These are phyloP conservation scores for Knipowitschia caucasica DNA, from an alignment of 2,797 vertebrate species.

Conservation along the genomic window DNA sequence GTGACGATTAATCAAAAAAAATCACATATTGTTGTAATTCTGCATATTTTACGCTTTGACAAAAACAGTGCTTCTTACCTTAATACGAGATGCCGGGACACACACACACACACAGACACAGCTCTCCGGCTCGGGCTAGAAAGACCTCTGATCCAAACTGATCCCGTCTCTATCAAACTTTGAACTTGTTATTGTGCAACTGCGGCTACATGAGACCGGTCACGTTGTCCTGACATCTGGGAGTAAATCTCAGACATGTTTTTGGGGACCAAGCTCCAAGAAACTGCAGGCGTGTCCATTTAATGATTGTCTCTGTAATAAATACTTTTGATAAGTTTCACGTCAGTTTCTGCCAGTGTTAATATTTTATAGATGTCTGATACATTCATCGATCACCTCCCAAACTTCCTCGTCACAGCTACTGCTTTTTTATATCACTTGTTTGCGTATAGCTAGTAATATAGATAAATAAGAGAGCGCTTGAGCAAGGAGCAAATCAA, in stretches of 20 bases:
- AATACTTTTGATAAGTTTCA: background rate
- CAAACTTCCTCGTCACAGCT: background rate
- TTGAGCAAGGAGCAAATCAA: no score
- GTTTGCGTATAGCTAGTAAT: no score
- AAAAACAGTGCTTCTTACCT: conserved; percentile 30
- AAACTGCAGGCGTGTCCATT: conserved; percentile 36
- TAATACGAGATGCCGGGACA: conserved; percentile 12
- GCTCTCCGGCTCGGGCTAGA: conserved; percentile 26
- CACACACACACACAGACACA: background rate
- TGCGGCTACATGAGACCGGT: conserved; percentile 22
- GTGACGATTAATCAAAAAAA: no score
- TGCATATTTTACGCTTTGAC: no score
- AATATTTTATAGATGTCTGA: background rate
- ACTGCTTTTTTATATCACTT: background rate
- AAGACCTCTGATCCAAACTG: conserved; percentile 3
- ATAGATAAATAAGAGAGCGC: no score
- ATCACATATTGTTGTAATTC: no score
- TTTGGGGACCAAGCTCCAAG: conserved; percentile 32
- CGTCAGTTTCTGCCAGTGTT: background rate
- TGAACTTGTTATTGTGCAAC: conserved; percentile 71
- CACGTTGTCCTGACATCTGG: conserved; percentile 56
- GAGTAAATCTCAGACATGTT: conserved; percentile 36
- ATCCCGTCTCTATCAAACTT: conserved; percentile 22
- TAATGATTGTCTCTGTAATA: conserved; percentile 61
- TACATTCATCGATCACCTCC: background rate